These are phyloP conservation scores for Neoitamus cyanurus DNA, from an alignment of 2,888 invertebrate genomes.

Conservation along the genomic window DNA sequence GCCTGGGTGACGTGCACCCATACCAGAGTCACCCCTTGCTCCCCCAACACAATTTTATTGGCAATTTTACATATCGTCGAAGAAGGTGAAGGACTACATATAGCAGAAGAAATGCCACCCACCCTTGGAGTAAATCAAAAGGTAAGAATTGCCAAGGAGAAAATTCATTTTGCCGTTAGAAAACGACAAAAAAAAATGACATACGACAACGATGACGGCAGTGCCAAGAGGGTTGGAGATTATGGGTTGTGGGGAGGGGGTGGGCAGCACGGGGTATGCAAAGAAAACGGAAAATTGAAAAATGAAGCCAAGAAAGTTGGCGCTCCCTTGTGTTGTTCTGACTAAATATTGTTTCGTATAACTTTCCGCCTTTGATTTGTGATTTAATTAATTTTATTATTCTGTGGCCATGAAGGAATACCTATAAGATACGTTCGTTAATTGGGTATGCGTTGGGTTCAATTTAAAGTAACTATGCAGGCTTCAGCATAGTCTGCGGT, in stretches of 20 bases:
- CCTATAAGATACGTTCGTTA: neutral
- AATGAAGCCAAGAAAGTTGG: slow-evolving; percentile 38
- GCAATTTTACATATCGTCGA: slow-evolving; percentile 51
- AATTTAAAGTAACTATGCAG: no score
- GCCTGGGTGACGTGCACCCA: slow-evolving; percentile 40
- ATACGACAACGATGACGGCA: slow-evolving; percentile 3
- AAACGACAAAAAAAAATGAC: slow-evolving; percentile 39
- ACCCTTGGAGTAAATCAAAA: slow-evolving; percentile 43
- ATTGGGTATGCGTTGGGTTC: no score
- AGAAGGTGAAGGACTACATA: slow-evolving; percentile 45
- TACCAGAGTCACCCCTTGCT: slow-evolving; percentile 2
- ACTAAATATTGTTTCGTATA: neutral
- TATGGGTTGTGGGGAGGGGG: neutral
- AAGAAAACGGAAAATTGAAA: slow-evolving; percentile 25
- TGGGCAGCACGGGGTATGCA: neutral
- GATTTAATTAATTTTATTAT: neutral
- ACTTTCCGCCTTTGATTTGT: neutral
- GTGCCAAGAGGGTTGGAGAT: neutral
- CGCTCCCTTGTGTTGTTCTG: neutral
- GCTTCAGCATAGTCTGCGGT: no score
- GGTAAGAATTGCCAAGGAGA: slow-evolving; percentile 40
- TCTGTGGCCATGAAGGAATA: neutral
- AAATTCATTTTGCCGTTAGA: slow-evolving; percentile 36
- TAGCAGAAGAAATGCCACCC: slow-evolving; percentile 12
- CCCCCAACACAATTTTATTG: slow-evolving; percentile 49